Percentiles rank a stretch among this genome's conserved stretches.
Conservation (phyloP, 2,113 vertebrate genomes). For the Copsychus sechellarum region DNA sequence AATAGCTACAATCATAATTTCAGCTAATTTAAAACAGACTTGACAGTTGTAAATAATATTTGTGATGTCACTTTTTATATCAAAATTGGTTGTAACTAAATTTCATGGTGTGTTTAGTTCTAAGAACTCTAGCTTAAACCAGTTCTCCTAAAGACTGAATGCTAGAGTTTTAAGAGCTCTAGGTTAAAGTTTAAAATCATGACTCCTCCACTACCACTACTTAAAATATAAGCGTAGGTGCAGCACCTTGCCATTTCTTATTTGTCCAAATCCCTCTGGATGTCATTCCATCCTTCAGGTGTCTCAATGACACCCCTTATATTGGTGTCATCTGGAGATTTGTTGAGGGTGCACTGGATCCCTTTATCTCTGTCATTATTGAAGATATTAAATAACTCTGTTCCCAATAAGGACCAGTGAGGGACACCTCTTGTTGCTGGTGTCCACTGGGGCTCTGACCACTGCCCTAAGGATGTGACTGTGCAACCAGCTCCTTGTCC, state of each 20-base stretch:
- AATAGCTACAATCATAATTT: not conserved
- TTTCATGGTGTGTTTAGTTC: not conserved
- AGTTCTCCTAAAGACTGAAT: not conserved
- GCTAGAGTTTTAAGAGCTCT: not conserved
- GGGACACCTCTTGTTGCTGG: not conserved
- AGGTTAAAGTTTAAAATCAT: not conserved
- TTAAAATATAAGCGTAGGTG: not conserved
- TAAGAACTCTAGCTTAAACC: not conserved
- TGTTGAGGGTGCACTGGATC: too few species aligned
- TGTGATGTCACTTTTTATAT: not conserved
- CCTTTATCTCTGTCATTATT: not conserved
- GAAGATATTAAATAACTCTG: not conserved
- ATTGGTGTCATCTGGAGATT: not conserved
- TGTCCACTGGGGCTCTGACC: not conserved
- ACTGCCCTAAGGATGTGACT: not conserved
- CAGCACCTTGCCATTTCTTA: not conserved
- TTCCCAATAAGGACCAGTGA: rapidly evolving
- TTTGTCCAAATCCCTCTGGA: not conserved
- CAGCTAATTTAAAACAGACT: not conserved
- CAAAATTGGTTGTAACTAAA: not conserved
- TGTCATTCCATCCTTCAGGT: not conserved
- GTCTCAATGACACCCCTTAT: not conserved
- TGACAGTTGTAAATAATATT: not conserved
- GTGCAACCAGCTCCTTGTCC: not conserved
- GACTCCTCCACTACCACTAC: not conserved